Conservation (phyloP, 53 echinoderm and acorn worm species). For the Pentamera pediparva region DNA sequence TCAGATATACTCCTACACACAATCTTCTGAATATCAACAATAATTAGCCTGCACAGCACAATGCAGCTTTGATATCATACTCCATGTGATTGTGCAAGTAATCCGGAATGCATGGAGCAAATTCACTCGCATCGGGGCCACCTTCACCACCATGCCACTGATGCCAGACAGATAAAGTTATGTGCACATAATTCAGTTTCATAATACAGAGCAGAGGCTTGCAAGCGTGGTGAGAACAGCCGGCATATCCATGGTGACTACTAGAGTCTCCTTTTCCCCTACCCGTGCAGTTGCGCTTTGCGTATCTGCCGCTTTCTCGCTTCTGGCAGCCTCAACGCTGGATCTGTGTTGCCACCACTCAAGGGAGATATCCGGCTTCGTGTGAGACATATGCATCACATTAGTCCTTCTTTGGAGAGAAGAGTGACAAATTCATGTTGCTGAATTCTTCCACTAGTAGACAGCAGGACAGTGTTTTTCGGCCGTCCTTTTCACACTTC, state of each 20-base stretch:
- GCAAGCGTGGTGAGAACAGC: constrained; percentile 43
- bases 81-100: constrained; percentile 34
- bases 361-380: constrained; percentile 29
- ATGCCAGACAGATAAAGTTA: constrained; percentile 34
- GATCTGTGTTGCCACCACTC: constrained; percentile 29
- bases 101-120: constrained; percentile 27
- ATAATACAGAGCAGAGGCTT: constrained; percentile 28
- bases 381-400: constrained; percentile 41
- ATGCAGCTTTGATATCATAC: constrained; percentile 35
- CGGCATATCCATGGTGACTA: constrained; percentile 39
- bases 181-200: constrained; percentile 13
- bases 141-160: constrained; percentile 45
- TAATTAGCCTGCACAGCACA: too few relatives aligned
- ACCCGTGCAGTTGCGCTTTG: constrained; percentile 7
- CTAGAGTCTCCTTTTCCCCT: constrained; percentile 30
- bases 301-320: constrained; percentile 22
- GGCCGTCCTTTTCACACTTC: constrained; percentile 16
- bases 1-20: too few relatives aligned
- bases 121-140: constrained; percentile 33
- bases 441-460: constrained; percentile 17
- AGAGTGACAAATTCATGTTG: constrained; percentile 23
- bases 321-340: constrained; percentile 27
- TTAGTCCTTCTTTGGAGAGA: constrained; percentile 29
- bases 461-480: constrained; percentile 27
- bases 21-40: too few relatives aligned